Percentiles rank a stretch among this genome's conserved stretches.
Evolutionary conservation across 64 coral and sea anemone genomes (phyloP).

Genomic region (Montipora sp.): DNA sequence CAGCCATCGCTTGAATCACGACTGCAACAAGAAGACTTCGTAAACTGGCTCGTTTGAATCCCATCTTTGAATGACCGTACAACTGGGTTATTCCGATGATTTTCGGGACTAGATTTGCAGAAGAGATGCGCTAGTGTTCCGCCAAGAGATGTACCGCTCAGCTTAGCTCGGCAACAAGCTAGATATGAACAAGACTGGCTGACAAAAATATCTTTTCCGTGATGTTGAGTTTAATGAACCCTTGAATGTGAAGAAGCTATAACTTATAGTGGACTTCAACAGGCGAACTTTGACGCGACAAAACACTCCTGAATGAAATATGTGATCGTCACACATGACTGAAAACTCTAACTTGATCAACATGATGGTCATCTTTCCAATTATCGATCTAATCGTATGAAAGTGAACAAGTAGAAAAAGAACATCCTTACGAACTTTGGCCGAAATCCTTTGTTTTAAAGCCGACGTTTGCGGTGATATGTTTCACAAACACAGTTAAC

Average conservation of each 20-base stretch:
- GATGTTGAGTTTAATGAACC: constrained; percentile 11
- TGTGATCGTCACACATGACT: not conserved
- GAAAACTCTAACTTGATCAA: not conserved
- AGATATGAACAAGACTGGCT: not conserved
- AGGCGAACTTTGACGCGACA: constrained; percentile 38
- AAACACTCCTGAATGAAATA: constrained; percentile 7
- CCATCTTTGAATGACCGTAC: not conserved
- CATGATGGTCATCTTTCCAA: no score
- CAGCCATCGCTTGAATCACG: not conserved
- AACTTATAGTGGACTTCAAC: not conserved
- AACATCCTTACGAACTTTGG: not conserved
- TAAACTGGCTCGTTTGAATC: not conserved
- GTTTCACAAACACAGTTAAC: not conserved
- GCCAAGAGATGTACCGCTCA: not conserved
- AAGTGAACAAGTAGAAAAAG: not conserved
- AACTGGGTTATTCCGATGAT: not conserved
- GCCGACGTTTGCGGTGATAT: not conserved
- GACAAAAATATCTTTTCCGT: constrained; percentile 27
- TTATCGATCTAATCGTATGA: not conserved
- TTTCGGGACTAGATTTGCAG: not conserved
- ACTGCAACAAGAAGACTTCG: not conserved
- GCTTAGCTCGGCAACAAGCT: not conserved
- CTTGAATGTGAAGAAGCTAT: not conserved
- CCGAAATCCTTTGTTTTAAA: not conserved
- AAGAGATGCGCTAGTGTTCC: not conserved